phyloP scores from a whole-genome alignment of 2,113 vertebrate genomes.

The Sorex araneus region DNA sequence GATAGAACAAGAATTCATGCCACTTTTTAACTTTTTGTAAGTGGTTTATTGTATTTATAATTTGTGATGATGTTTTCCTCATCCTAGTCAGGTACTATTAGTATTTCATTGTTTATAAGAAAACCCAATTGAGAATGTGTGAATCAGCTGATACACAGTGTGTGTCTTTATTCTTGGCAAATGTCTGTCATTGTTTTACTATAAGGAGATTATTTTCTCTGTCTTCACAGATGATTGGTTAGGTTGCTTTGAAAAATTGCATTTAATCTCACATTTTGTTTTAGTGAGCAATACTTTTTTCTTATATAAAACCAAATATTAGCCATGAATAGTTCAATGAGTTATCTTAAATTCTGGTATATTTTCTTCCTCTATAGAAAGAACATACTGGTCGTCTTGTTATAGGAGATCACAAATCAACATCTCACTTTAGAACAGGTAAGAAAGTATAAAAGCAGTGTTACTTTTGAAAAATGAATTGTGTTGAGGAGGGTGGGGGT shows the following conservation, averaged over 20 bases:
- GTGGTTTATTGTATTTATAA: not conserved
- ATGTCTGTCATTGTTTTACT: slow-evolving; percentile 23
- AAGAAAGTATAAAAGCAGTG: slow-evolving; percentile 81
- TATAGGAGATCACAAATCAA: slow-evolving; percentile 93
- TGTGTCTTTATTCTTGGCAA: slow-evolving; percentile 35
- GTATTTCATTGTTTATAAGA: slow-evolving; percentile 41
- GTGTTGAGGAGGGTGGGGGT: slow-evolving; percentile 29
- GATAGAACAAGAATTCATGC: too few species aligned
- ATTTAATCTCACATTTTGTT: slow-evolving; percentile 44
- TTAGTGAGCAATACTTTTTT: slow-evolving; percentile 55
- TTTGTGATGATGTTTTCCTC: slow-evolving; percentile 29
- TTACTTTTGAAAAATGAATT: not conserved
- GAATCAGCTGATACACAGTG: not conserved
- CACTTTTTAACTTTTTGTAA: not conserved
- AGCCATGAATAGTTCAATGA: slow-evolving; percentile 42
- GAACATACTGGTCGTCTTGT: slow-evolving; percentile 93
- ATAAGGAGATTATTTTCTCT: not conserved
- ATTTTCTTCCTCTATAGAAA: slow-evolving; percentile 88
- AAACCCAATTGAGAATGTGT: not conserved
- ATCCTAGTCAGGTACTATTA: not conserved
- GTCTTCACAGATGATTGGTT: slow-evolving; percentile 50
- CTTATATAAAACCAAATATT: slow-evolving; percentile 12
- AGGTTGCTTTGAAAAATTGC: slow-evolving; percentile 40
- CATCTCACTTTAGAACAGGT: slow-evolving; percentile 94
- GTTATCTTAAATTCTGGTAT: slow-evolving; percentile 83